phyloP scores from a whole-genome alignment of 2,113 vertebrate genomes.

The Melanerpes formicivorus region DNA sequence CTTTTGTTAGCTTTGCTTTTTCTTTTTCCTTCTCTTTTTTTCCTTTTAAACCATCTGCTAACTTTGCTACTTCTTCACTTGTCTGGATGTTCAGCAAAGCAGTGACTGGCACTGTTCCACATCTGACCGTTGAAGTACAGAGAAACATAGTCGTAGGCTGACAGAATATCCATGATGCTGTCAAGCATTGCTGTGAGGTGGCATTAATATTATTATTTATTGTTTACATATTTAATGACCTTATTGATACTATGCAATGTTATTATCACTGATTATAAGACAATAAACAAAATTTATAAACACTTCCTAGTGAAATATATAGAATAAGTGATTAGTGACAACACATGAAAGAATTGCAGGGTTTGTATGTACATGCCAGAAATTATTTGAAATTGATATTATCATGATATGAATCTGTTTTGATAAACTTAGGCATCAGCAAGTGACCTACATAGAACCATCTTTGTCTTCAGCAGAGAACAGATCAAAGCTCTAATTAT shows the following conservation, averaged over 20 bases:
- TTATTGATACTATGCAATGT: constrained; percentile 68
- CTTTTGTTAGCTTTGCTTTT: neutral
- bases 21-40: neutral
- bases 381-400: constrained; percentile 18
- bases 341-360: constrained; percentile 27
- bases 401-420: constrained; percentile 52
- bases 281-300: constrained; percentile 70
- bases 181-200: constrained; percentile 4
- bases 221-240: constrained; percentile 74
- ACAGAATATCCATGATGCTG: constrained; percentile 15
- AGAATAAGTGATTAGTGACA: constrained; percentile 9
- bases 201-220: constrained; percentile 70
- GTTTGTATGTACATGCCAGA: neutral
- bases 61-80: neutral
- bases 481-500: constrained; percentile 72
- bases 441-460: constrained; percentile 66
- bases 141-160: constrained; percentile 35
- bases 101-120: constrained; percentile 38
- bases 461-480: constrained; percentile 64
- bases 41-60: neutral
- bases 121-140: neutral
- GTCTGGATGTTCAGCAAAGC: constrained; percentile 6
- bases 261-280: constrained; percentile 69
- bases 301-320: constrained; percentile 18
- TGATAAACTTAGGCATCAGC: constrained; percentile 52